These are phyloP conservation scores for Chorisops tibialis DNA, from an alignment of 2,888 invertebrate species.

Conservation along the genomic window DNA sequence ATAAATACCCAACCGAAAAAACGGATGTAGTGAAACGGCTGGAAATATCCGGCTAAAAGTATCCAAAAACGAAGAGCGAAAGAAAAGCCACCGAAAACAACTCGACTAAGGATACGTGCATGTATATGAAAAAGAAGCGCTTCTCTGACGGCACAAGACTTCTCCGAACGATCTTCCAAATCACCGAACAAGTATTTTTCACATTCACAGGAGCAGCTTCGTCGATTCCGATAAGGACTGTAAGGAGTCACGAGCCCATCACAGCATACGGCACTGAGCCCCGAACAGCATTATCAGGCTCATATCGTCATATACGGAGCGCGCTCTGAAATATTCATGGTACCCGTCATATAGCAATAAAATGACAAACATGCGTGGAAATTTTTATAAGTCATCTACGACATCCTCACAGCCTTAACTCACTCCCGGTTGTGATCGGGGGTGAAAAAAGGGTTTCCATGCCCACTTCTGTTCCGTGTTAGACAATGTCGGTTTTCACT, in stretches of 20 bases:
- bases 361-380: constrained; percentile 50
- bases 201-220: constrained; percentile 27
- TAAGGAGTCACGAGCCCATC: constrained; percentile 25
- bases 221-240: constrained; percentile 29
- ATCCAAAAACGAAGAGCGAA: not conserved
- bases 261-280: constrained; percentile 16
- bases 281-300: constrained; percentile 6
- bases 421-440: not conserved
- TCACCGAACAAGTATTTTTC: constrained; percentile 13
- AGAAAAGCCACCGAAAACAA: not conserved
- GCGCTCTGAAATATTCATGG: constrained; percentile 37
- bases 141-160: not conserved
- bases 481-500: not conserved
- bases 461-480: constrained; percentile 2
- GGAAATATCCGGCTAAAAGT: constrained; percentile 12
- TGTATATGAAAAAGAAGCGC: too few species aligned
- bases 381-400: constrained; percentile 45
- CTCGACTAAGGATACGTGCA: not conserved
- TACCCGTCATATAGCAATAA: constrained; percentile 49
- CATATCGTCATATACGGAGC: constrained; percentile 12
- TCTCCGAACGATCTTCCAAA: not conserved
- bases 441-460: not conserved
- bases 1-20: not conserved
- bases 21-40: constrained; percentile 1
- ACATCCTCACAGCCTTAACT: not conserved